phyloP scores from a whole-genome alignment of 2,113 vertebrate genomes.

The Grallaria varia region DNA sequence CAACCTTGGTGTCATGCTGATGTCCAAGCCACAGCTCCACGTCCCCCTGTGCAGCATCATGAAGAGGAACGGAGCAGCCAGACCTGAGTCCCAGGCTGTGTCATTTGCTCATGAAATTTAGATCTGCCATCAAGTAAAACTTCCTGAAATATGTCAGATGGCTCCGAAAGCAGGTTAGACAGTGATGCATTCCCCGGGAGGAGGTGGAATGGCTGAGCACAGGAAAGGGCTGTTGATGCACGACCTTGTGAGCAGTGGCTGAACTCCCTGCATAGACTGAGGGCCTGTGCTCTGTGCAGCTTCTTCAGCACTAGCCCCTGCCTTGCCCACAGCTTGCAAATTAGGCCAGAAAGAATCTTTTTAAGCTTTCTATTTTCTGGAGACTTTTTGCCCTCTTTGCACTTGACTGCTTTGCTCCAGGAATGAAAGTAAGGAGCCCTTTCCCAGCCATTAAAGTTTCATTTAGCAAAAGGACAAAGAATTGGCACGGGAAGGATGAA shows the following conservation, averaged over 20 bases:
- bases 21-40: neutral
- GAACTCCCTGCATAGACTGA: conserved; percentile 3
- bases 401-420: conserved; percentile 43
- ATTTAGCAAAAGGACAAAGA: conserved; percentile 32
- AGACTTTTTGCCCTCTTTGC: conserved; percentile 35
- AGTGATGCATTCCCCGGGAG: conserved; percentile 41
- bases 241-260: conserved; percentile 38
- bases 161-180: neutral
- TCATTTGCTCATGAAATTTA: neutral
- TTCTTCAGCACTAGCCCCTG: neutral
- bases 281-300: neutral
- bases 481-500: conserved; percentile 25
- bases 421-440: conserved; percentile 33
- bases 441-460: conserved; percentile 54
- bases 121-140: neutral
- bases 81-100: neutral
- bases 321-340: conserved; percentile 38
- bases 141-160: neutral
- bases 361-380: neutral
- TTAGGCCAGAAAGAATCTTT: conserved; percentile 20
- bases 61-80: neutral
- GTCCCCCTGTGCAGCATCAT: accelerated
- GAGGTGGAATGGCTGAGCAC: conserved; percentile 44
- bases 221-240: conserved; percentile 41
- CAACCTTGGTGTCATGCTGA: neutral